Evolutionary conservation across 2,888 invertebrate genomes (phyloP), one percentile per base, ranked within the genome.

Genomic region (Pecten maximus): DNA sequence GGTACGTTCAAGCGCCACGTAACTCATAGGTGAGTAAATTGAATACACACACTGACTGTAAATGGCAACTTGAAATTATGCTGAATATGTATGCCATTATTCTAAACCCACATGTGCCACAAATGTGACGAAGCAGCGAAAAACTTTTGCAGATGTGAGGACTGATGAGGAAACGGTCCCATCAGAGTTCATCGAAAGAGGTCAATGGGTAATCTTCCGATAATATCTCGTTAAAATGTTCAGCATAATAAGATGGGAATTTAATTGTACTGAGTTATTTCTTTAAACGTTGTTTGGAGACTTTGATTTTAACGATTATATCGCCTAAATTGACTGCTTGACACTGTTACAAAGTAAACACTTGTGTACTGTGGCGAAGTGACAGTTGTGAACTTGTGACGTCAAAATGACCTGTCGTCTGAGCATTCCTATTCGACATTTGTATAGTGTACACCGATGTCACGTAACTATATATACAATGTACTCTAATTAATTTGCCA

Each of bases 361-460:
- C 28, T 35, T 74, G 54, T 19, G 19, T 3, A 54, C 23, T 23
- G 23, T 54, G 6, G 44, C 44, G 35, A 74, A 74, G 74, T 74
- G 74, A 74, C 74, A 74, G 74, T 74, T 74, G 74, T 74, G 50
- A 54, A 54, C 50, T 12, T 19, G 19, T 54, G 74, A 74, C 74
- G 74, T 74, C 35, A 74, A 35, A 19, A 0, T 35, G 74, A 74
- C 35, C 74, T 74, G 35, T 35, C 28, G 28, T 74, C 74, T 15
- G 28, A 35, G 15, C 74, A 74, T 74, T 74, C 74, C 74, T 0
- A 10, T 35, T 35, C 10, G 10, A 74, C 48, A 48, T 16, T 35
- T 35, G 1, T 35, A 35, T 28, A 74, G 6, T 6, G 10, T 74
- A 35, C 28, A 35, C 10, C 35, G 74, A 74, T 74, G 35, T 74